Percentiles rank a stretch among this genome's conserved stretches.
phyloP scores from a whole-genome alignment of 2,888 invertebrate species.

The Tuta absoluta region DNA sequence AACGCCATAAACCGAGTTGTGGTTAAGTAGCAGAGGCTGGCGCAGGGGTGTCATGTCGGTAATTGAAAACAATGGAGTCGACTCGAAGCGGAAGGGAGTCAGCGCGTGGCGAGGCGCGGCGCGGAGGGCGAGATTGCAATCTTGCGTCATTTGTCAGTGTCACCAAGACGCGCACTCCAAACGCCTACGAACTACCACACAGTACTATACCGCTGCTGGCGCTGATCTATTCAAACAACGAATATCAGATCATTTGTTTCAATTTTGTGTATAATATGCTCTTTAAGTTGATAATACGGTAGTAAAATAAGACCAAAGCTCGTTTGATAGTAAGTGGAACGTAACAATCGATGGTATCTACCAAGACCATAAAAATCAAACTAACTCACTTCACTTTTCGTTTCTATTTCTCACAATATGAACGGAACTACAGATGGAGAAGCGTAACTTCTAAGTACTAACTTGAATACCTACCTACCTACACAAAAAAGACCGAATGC shows the following conservation, averaged over 20 bases:
- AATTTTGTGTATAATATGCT: too few species aligned
- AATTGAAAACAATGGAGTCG: slow-evolving; percentile 80
- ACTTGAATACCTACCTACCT: too few species aligned
- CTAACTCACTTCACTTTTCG: too few species aligned
- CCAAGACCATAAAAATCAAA: too few species aligned
- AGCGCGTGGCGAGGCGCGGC: slow-evolving; percentile 53
- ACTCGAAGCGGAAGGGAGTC: slow-evolving; percentile 69
- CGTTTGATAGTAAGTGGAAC: too few species aligned
- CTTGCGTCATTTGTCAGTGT: slow-evolving; percentile 90
- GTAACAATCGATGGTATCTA: too few species aligned
- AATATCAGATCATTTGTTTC: background rate
- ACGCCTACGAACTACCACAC: slow-evolving; percentile 58
- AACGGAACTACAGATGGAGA: too few species aligned
- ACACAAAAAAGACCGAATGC: too few species aligned
- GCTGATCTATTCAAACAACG: slow-evolving; percentile 62
- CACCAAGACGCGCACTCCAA: slow-evolving; percentile 68
- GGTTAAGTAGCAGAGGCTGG: slow-evolving; percentile 66
- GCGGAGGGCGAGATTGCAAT: slow-evolving; percentile 85
- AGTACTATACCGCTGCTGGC: slow-evolving; percentile 31
- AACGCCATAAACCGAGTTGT: slow-evolving; percentile 70
- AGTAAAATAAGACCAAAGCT: too few species aligned
- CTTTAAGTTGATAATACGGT: too few species aligned
- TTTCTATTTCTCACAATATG: too few species aligned
- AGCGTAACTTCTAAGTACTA: too few species aligned
- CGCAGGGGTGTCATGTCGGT: slow-evolving; percentile 76